Evolutionary conservation across 2,797 vertebrate genomes (phyloP).

Genomic region (Craterocephalus amniculus): DNA sequence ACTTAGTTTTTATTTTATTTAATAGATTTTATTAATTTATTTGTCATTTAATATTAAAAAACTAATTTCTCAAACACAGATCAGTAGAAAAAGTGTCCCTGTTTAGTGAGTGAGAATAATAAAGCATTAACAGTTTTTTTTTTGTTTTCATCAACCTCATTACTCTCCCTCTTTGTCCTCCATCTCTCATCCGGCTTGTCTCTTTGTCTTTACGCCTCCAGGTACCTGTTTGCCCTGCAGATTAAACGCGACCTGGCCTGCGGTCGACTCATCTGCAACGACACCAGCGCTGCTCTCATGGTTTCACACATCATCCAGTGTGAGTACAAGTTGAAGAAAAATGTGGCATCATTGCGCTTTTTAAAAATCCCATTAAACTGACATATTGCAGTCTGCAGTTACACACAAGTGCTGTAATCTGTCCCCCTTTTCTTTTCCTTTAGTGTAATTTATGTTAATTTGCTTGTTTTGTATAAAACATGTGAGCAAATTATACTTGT

Average conservation of each 20-base stretch:
- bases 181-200: neutral
- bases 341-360: too few relatives aligned
- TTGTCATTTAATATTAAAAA: neutral
- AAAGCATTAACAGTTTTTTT: too few relatives aligned
- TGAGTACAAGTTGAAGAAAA: slow-evolving; percentile 74
- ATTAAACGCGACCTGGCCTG: slow-evolving; percentile 93
- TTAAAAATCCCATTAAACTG: too few relatives aligned
- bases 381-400: too few relatives aligned
- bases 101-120: neutral
- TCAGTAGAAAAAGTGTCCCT: neutral
- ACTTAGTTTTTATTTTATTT: too few relatives aligned
- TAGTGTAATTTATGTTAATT: slow-evolving; percentile 3
- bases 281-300: slow-evolving; percentile 92
- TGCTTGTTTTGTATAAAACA: neutral
- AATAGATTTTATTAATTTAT: too few relatives aligned
- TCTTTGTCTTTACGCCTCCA: slow-evolving; percentile 46
- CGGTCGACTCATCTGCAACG: slow-evolving; percentile 89
- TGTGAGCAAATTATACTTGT: neutral
- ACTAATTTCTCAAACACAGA: neutral
- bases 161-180: neutral
- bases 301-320: slow-evolving; percentile 95
- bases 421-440: neutral
- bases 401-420: neutral
- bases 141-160: slow-evolving; percentile 12
- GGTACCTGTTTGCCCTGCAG: slow-evolving; percentile 96